Evolutionary conservation across 2,888 invertebrate species (phyloP).

Genomic region (Ichneumon xanthorius): DNA sequence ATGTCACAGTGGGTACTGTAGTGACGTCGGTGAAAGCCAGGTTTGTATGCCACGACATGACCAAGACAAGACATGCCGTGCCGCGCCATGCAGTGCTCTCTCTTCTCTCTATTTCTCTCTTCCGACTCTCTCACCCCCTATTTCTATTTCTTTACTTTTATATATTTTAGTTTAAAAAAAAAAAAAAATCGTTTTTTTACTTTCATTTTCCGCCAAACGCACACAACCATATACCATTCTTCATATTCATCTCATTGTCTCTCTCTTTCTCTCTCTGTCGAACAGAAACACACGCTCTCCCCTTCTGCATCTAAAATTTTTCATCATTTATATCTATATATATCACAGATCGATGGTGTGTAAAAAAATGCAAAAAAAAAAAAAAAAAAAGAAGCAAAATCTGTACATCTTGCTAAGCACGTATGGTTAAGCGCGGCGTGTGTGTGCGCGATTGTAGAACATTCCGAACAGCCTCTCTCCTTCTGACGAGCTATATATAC

Average conservation of each 20-base stretch:
- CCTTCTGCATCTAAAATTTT: slow-evolving; percentile 55
- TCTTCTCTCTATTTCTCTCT: slow-evolving; percentile 56
- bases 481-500: slow-evolving; percentile 31
- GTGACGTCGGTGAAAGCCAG: slow-evolving; percentile 99
- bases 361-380: slow-evolving; percentile 22
- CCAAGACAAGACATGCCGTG: slow-evolving; percentile 82
- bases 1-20: slow-evolving; percentile 99
- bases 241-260: slow-evolving; percentile 7
- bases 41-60: slow-evolving; percentile 90
- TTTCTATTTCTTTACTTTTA: slow-evolving; percentile 54
- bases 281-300: slow-evolving; percentile 28
- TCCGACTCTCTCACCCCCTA: slow-evolving; percentile 67
- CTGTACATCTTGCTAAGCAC: slow-evolving; percentile 71
- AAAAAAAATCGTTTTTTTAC: not conserved
- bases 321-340: slow-evolving; percentile 51
- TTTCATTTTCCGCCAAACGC: slow-evolving; percentile 43
- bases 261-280: slow-evolving; percentile 8
- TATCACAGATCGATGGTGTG: slow-evolving; percentile 43
- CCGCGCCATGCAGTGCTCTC: slow-evolving; percentile 80
- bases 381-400: slow-evolving; percentile 7
- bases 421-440: slow-evolving; percentile 82
- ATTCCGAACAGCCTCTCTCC: slow-evolving; percentile 42
- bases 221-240: slow-evolving; percentile 14
- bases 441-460: slow-evolving; percentile 69
- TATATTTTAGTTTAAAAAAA: slow-evolving; percentile 35